phyloP scores from a whole-genome alignment of 2,888 invertebrate genomes.

The Idaea dimidiata region DNA sequence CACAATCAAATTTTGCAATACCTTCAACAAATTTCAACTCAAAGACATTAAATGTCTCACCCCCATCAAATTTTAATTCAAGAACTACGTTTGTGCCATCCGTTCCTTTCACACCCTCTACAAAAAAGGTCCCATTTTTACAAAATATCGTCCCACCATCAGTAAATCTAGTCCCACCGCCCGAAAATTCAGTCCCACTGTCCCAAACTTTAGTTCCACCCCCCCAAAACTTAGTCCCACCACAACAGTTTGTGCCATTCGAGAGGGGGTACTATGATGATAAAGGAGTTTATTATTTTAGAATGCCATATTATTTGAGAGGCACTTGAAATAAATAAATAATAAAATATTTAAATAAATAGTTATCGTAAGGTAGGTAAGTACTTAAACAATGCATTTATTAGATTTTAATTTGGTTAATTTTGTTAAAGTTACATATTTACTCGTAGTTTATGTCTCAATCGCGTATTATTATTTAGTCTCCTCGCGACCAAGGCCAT shows the following conservation, averaged over 20 bases:
- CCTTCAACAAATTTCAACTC: conserved; percentile 2
- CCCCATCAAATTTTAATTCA: too few relatives aligned
- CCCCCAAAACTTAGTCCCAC: conserved; percentile 6
- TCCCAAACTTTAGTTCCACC: not conserved
- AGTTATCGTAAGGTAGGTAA: not conserved
- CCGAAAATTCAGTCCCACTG: not conserved
- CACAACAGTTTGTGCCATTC: conserved; percentile 8
- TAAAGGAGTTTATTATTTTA: conserved; percentile 5
- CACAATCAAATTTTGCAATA: too few relatives aligned
- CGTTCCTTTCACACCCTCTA: not conserved
- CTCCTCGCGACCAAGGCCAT: too few relatives aligned
- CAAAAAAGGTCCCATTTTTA: not conserved
- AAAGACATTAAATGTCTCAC: too few relatives aligned
- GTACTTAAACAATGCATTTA: conserved; percentile 17
- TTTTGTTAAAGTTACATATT: too few relatives aligned
- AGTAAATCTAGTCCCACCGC: conserved; percentile 7
- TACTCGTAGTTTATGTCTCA: too few relatives aligned
- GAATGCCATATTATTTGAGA: conserved; percentile 8
- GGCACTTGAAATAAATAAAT: not conserved
- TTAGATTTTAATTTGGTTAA: conserved; percentile 8
- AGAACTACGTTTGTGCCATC: too few relatives aligned
- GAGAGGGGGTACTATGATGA: not conserved
- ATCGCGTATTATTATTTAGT: too few relatives aligned
- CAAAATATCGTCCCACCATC: not conserved
- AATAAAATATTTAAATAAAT: not conserved